These are phyloP conservation scores for Sthenelais limicola DNA, from an alignment of 2,888 invertebrate species.

Conservation along the genomic window DNA sequence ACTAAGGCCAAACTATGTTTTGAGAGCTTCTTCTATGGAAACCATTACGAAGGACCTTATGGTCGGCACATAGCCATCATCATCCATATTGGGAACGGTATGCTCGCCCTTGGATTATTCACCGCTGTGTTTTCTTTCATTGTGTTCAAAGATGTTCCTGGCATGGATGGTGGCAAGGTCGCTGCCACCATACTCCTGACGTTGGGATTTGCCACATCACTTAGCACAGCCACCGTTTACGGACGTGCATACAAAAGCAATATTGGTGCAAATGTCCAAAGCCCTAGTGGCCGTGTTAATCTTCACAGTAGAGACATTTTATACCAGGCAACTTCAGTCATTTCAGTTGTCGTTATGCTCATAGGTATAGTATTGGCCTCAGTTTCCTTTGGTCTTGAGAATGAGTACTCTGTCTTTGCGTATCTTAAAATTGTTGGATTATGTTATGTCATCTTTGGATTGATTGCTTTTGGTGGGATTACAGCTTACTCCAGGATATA, in stretches of 20 bases:
- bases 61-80: conserved; percentile 20
- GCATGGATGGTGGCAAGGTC: not conserved
- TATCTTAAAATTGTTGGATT: conserved; percentile 6
- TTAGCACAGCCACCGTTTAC: conserved; percentile 10
- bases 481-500: not conserved
- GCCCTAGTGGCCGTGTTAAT: not conserved
- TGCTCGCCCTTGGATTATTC: not conserved
- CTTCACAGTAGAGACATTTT: conserved; percentile 2
- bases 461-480: not conserved
- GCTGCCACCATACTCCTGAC: not conserved
- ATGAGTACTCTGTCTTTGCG: not conserved
- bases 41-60: conserved; percentile 26
- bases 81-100: not conserved
- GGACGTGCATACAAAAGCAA: not conserved
- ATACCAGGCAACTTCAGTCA: not conserved
- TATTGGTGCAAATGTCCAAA: not conserved
- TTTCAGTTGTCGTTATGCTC: not conserved
- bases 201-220: not conserved
- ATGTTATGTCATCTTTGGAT: not conserved
- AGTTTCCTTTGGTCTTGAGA: not conserved
- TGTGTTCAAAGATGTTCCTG: not conserved
- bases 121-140: not conserved
- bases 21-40: conserved; percentile 2
- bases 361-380: not conserved
- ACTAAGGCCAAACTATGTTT: not conserved